These are phyloP conservation scores for Melopsittacus undulatus DNA, from an alignment of 2,797 vertebrate species.

Conservation along the genomic window DNA sequence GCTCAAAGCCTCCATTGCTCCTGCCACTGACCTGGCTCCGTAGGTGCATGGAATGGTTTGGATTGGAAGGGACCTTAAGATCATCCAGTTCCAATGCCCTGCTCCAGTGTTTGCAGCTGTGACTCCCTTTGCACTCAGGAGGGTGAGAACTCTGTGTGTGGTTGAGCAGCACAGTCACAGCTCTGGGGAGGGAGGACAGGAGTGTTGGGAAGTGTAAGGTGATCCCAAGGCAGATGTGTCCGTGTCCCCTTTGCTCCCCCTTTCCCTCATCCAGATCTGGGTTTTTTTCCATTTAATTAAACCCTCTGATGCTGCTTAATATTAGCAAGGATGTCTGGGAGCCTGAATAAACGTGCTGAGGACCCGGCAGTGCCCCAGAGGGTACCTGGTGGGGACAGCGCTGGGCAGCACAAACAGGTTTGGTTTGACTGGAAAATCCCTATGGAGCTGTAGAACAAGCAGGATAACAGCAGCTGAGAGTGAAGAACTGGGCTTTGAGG, in stretches of 20 bases:
- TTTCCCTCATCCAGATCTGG: background rate
- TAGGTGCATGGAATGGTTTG: background rate
- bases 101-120: background rate
- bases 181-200: background rate
- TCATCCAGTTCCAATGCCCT: background rate
- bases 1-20: rapidly evolving
- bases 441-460: background rate
- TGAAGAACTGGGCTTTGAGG: background rate
- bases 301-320: background rate
- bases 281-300: slow-evolving; percentile 29
- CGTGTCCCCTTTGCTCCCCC: background rate
- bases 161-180: rapidly evolving
- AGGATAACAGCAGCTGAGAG: background rate
- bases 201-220: background rate
- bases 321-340: background rate
- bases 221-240: background rate
- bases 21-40: background rate
- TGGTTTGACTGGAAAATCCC: background rate
- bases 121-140: background rate
- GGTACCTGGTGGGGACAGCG: background rate
- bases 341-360: background rate
- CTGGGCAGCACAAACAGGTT: background rate
- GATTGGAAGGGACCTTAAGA: background rate
- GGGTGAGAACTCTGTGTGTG: background rate
- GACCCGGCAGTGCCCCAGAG: background rate